phyloP scores from a whole-genome alignment of 2,888 invertebrate species.

The Pandemis corylana region DNA sequence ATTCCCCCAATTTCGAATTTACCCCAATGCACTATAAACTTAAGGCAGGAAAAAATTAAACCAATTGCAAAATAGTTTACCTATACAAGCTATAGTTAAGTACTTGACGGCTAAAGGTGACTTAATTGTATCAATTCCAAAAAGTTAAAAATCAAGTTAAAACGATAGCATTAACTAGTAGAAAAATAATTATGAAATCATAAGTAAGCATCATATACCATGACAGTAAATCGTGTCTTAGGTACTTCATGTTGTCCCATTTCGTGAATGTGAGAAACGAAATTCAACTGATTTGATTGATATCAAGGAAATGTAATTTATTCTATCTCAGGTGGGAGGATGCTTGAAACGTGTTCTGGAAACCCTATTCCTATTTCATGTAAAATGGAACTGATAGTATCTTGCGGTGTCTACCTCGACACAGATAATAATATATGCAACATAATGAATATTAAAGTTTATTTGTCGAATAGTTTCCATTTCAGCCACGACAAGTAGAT shows the following conservation, averaged over 20 bases:
- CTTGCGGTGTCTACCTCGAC: not conserved
- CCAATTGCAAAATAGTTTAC: not conserved
- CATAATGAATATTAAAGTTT: constrained; percentile 10
- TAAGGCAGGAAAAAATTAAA: not conserved
- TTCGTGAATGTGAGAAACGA: constrained; percentile 18
- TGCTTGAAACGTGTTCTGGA: constrained; percentile 27
- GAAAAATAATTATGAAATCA: not conserved
- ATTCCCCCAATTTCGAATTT: too few relatives aligned
- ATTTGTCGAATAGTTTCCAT: not conserved
- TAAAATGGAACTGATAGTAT: constrained; percentile 20
- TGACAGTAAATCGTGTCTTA: not conserved
- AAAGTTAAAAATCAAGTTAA: not conserved
- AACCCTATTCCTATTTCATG: constrained; percentile 28
- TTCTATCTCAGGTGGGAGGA: constrained; percentile 29
- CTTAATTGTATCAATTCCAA: not conserved
- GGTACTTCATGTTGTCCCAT: constrained; percentile 7
- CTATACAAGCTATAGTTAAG: too few relatives aligned
- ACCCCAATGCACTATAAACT: not conserved
- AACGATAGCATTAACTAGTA: not conserved
- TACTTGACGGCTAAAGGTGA: too few relatives aligned
- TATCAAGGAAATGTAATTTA: constrained; percentile 37
- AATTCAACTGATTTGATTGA: constrained; percentile 33
- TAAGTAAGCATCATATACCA: not conserved
- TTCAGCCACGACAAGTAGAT: not conserved
- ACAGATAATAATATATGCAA: not conserved